These are phyloP conservation scores for Fregata magnificens DNA, from an alignment of 2,113 vertebrate genomes.

Conservation along the genomic window DNA sequence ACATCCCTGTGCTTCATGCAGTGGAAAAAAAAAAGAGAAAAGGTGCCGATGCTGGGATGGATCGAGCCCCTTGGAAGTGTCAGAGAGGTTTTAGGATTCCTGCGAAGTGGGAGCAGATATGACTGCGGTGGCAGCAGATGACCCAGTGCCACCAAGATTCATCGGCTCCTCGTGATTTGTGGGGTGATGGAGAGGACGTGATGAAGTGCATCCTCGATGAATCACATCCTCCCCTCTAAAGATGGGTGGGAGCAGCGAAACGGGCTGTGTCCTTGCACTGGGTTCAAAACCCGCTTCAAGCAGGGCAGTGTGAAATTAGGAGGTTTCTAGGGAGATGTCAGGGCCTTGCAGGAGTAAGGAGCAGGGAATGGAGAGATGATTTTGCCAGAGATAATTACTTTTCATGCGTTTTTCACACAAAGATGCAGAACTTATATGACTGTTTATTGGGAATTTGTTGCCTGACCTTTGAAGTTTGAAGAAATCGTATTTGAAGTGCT, in stretches of 20 bases:
- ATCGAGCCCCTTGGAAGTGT: rapidly evolving
- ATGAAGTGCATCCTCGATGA: neutral
- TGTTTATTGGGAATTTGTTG: neutral
- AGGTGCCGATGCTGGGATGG: rapidly evolving
- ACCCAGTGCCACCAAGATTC: neutral
- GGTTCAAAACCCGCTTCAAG: neutral
- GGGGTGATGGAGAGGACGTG: neutral
- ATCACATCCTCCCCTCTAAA: neutral
- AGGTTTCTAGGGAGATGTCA: neutral
- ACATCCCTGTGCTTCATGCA: neutral
- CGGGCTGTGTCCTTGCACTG: neutral
- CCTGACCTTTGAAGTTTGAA: neutral
- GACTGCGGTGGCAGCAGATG: neutral
- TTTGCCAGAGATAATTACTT: neutral
- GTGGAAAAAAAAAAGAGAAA: neutral
- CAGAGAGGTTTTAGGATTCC: neutral
- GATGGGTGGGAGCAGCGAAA: neutral
- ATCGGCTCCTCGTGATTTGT: neutral
- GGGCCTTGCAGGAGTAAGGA: neutral
- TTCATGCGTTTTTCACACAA: rapidly evolving
- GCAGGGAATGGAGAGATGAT: neutral
- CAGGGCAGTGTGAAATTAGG: rapidly evolving
- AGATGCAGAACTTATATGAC: neutral
- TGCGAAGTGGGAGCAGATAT: rapidly evolving
- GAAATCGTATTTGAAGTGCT: neutral